Evolutionary conservation across 2,888 invertebrate species (phyloP).

Genomic region (Drosophila atroscutellata): DNA sequence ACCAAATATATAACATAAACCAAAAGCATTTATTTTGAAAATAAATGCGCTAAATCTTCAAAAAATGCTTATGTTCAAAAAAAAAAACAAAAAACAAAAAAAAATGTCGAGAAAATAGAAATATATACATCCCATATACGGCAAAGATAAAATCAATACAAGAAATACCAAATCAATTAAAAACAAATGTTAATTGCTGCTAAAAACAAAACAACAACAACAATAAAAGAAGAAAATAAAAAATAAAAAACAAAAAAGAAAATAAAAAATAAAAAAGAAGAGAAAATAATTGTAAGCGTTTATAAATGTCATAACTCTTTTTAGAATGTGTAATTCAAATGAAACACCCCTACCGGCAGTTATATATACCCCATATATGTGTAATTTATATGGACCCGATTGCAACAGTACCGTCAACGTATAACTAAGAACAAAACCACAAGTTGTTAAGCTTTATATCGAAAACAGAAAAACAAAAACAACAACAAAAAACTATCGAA

Average conservation of each 20-base stretch:
- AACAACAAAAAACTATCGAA: constrained; percentile 13
- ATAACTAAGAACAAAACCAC: constrained; percentile 29
- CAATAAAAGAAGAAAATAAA: neutral
- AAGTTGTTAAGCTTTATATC: constrained; percentile 49
- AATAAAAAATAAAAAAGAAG: neutral
- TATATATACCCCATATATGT: constrained; percentile 45
- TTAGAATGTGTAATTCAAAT: constrained; percentile 65
- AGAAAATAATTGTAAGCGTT: constrained; percentile 36
- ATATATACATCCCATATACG: constrained; percentile 27
- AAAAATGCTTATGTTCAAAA: constrained; percentile 30
- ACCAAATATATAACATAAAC: constrained; percentile 20
- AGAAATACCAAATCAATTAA: constrained; percentile 6
- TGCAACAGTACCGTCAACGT: constrained; percentile 37
- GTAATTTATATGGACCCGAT: constrained; percentile 41
- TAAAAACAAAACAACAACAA: neutral
- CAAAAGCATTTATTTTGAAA: constrained; percentile 58
- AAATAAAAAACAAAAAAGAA: neutral
- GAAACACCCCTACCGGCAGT: constrained; percentile 76
- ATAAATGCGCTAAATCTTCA: constrained; percentile 30
- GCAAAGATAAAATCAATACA: constrained; percentile 30
- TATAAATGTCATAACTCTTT: constrained; percentile 48
- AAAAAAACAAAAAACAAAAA: neutral
- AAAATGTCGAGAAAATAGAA: constrained; percentile 5
- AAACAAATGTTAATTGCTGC: constrained; percentile 30
- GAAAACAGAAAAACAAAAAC: constrained; percentile 20